Conservation (phyloP, 2,888 invertebrate genomes). For the Hirtodrosophila duncani region DNA sequence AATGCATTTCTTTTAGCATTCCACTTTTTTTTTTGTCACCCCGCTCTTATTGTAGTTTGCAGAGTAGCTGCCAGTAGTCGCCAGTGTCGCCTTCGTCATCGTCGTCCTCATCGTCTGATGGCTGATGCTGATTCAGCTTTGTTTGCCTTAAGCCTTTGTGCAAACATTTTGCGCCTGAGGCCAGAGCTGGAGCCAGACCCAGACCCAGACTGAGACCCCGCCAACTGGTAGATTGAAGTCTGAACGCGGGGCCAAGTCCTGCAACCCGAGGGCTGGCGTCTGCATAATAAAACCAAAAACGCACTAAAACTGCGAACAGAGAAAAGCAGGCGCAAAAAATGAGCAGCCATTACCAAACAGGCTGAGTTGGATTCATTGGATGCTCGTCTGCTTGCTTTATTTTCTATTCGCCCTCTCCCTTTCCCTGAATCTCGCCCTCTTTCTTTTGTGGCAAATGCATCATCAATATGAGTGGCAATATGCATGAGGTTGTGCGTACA, state of each 20-base stretch:
- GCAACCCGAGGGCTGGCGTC: slow-evolving; percentile 31
- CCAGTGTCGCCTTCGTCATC: no score
- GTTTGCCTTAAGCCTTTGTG: slow-evolving; percentile 75
- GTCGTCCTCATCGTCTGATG: no score
- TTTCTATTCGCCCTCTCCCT: no score
- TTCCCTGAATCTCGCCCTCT: no score
- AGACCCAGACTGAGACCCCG: slow-evolving; percentile 19
- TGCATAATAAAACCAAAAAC: slow-evolving; percentile 52
- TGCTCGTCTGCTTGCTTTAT: no score
- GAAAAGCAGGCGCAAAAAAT: slow-evolving; percentile 24
- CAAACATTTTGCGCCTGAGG: slow-evolving; percentile 71
- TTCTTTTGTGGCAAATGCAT: slow-evolving; percentile 61
- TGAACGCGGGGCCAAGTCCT: slow-evolving; percentile 2
- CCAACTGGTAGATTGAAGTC: neutral
- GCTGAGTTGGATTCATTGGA: no score
- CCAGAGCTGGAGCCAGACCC: slow-evolving; percentile 22
- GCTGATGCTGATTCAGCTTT: slow-evolving; percentile 71
- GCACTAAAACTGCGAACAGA: slow-evolving; percentile 45
- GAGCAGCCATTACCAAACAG: slow-evolving; percentile 40
- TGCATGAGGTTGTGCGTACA: neutral
- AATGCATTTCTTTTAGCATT: slow-evolving; percentile 45
- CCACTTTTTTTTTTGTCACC: slow-evolving; percentile 23
- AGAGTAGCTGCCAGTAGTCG: slow-evolving; percentile 61
- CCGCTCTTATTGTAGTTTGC: slow-evolving; percentile 31
- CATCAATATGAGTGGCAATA: slow-evolving; percentile 52